These are phyloP conservation scores for Aspidapion aeneum DNA, from an alignment of 2,888 invertebrate species.

Conservation along the genomic window DNA sequence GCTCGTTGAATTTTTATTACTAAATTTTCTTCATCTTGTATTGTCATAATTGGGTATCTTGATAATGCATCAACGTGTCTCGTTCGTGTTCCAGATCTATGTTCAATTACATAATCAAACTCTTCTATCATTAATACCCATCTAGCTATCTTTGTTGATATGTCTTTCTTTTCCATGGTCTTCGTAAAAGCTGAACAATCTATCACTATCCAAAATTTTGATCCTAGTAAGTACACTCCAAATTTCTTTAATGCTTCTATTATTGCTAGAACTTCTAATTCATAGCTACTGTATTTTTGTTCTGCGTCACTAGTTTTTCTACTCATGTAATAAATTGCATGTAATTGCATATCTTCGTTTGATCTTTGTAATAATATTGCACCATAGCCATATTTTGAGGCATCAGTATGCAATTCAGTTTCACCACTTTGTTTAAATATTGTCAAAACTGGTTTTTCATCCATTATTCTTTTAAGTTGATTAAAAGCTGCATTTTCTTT, in stretches of 20 bases:
- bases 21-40: conserved; percentile 19
- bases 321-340: conserved; percentile 37
- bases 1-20: conserved; percentile 17
- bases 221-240: conserved; percentile 34
- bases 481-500: conserved; percentile 20
- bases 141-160: conserved; percentile 35
- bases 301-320: conserved; percentile 35
- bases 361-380: conserved; percentile 33
- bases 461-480: conserved; percentile 21
- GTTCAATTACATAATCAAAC: conserved; percentile 33
- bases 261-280: conserved; percentile 39
- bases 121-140: conserved; percentile 36
- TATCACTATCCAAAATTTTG: conserved; percentile 21
- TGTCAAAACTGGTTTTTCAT: conserved; percentile 21
- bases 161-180: conserved; percentile 34
- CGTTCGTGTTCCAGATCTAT: conserved; percentile 33
- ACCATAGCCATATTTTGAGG: conserved; percentile 31
- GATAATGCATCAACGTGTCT: conserved; percentile 34
- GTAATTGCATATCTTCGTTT: conserved; percentile 27
- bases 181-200: conserved; percentile 25
- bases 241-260: conserved; percentile 31
- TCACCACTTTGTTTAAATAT: conserved; percentile 22
- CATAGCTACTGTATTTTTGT: conserved; percentile 37
- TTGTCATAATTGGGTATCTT: conserved; percentile 23
- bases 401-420: conserved; percentile 31